Conservation (phyloP, 2,113 vertebrate species). For the Pao palembangensis region DNA sequence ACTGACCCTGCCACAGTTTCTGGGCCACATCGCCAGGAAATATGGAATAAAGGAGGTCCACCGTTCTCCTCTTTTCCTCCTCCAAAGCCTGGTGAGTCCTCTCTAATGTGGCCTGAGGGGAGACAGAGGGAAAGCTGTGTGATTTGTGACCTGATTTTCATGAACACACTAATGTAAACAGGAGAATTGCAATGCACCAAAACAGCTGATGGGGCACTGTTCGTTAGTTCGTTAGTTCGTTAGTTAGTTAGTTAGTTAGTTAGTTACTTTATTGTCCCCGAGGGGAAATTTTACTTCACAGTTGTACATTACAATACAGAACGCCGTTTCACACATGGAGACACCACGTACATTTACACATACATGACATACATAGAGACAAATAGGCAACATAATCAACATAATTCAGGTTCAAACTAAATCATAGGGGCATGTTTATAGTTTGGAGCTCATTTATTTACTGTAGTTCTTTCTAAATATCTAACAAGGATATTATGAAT, state of each 20-base stretch:
- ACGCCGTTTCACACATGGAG: too few relatives aligned
- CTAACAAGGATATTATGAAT: neutral
- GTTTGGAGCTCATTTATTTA: constrained; percentile 11
- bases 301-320: too few relatives aligned
- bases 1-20: constrained; percentile 93
- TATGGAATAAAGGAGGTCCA: constrained; percentile 96
- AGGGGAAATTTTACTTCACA: too few relatives aligned
- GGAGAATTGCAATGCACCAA: constrained; percentile 35
- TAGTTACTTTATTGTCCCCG: too few relatives aligned
- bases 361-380: too few relatives aligned
- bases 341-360: too few relatives aligned
- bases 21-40: constrained; percentile 97
- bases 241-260: too few relatives aligned
- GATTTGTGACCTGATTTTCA: constrained; percentile 22
- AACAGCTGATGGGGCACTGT: constrained; percentile 26
- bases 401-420: too few relatives aligned
- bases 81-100: constrained; percentile 91
- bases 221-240: too few relatives aligned
- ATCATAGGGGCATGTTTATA: too few relatives aligned
- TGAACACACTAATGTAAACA: constrained; percentile 8
- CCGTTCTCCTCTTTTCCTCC: constrained; percentile 96
- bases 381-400: too few relatives aligned
- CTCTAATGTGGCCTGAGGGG: constrained; percentile 84
- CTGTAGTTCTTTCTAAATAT: constrained; percentile 2
- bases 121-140: constrained; percentile 8